Conservation (phyloP, 2,797 vertebrate species). For the Lerista edwardsae region DNA sequence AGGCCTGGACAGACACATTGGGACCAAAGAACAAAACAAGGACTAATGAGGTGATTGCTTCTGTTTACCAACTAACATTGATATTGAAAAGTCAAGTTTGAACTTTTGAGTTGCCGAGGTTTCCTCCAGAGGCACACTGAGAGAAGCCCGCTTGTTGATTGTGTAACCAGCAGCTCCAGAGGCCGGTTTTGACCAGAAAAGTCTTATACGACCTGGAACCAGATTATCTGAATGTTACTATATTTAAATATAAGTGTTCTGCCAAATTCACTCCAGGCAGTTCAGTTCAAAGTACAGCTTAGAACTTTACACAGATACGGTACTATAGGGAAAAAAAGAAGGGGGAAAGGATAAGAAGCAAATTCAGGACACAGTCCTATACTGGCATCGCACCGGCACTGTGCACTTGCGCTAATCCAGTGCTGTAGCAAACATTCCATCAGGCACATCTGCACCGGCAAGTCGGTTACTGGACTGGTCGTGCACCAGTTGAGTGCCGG, state of each 20-base stretch:
- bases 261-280: background rate
- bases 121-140: too few relatives aligned
- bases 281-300: background rate
- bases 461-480: too few relatives aligned
- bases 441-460: too few relatives aligned
- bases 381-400: too few relatives aligned
- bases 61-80: background rate
- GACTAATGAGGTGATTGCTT: background rate
- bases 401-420: too few relatives aligned
- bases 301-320: background rate
- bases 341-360: background rate
- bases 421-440: too few relatives aligned
- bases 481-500: too few relatives aligned
- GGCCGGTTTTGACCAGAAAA: background rate
- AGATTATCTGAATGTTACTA: background rate
- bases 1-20: background rate
- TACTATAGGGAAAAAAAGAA: background rate
- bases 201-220: background rate
- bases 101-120: background rate
- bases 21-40: background rate
- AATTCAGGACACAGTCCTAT: background rate
- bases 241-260: background rate
- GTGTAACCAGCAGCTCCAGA: background rate
- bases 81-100: background rate
- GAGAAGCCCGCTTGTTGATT: background rate